Evolutionary conservation across 2,113 vertebrate genomes (phyloP), one percentile per base, ranked within the genome.

Genomic region (Epinephelus cyanopodus): DNA sequence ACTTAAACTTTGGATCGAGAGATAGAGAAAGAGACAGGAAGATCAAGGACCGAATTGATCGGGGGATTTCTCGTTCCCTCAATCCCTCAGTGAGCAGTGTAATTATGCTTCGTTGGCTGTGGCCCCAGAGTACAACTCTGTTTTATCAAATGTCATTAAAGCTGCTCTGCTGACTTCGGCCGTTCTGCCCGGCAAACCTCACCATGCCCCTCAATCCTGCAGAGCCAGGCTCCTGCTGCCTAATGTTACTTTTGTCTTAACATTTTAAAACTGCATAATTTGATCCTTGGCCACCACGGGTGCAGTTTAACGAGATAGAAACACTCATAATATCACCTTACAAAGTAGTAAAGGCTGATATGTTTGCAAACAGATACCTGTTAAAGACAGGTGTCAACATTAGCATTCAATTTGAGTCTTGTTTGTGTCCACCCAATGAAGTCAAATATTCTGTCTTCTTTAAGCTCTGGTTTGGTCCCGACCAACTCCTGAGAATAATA

Each of bases 101-200:
- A 63, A 58, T 33, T 60, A 77, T 42, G 42, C 74, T 17, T 13
- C 18, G 2, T 23, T 69, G 64, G 57, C 80, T 10, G 4, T 15
- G 47, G 10, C 10, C 48, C 57, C 48, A 19, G 64, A 68, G 48
- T 5, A 52, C 17, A 2, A 27, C 29, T 75, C 37, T 8, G 45
- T 60, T 72, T 60, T 61, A 77, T 72, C 50, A 56, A 45, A 5
- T 33, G 74, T 52, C 67, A 66, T 77, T 78, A 73, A 78, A 71
- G n/a, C 50, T 19, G 53, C 48, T 48, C 19, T 39, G 60, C 66
- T 71, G 74, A 77, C 58, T 39, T 15, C 12, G 21, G 61, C 60
- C 18, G 7, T 54, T 73, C 56, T 25, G 72, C 33, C 39, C 4
- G 17, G 23, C 62, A 74, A 64, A 2, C 14, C 37, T 19, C 50